Evolutionary conservation across 2,797 vertebrate genomes (phyloP), one percentile per base, ranked within the genome.

Genomic region (Darevskia nairensis): DNA sequence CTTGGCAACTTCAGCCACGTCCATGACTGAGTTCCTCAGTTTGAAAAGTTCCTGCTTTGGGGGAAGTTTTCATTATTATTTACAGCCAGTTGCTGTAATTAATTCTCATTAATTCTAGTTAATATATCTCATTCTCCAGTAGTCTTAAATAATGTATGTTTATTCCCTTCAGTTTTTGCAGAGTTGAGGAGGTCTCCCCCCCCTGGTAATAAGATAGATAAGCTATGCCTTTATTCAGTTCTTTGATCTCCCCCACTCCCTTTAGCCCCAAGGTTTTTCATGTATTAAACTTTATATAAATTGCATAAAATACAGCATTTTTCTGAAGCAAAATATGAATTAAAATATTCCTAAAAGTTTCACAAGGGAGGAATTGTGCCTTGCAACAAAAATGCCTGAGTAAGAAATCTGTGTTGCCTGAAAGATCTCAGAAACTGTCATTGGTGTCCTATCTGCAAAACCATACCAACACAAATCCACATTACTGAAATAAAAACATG

Each of bases 71-170:
- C 89, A 44, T 23, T 90, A 87, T 23, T 11, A 6, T 85, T 78
- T 92, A 66, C 32, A 29, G 39, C 21, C 29, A 68, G 29, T 61
- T 35, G 11, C 80, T 46, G 85, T 90, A 93, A 89, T 90, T 81
- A 74, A 64, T 59, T 93, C 4, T 23, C 2, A 25, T 86, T 94
- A 32, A 89, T 69, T 94, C 55, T 46, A 88, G 83, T 91, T 80
- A 91, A 78, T 61, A 21, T 39, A 72, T 84, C 89, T 1, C 74
- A 85, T 69, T 91, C 90, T 92, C 87, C 87, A 83, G 27, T 69
- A 50, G 50, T 27, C 79, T 80, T 91, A 84, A 89, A 90, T 92
- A 93, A 84, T 85, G 90, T 39, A 72, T 80, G 84, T 35, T 44
- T 85, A 94, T 29, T 71, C 55, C 44, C 39, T 90, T 85, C 39